These are phyloP conservation scores for Coecobrya sp. DNA, from an alignment of 2,888 invertebrate species.

Conservation along the genomic window DNA sequence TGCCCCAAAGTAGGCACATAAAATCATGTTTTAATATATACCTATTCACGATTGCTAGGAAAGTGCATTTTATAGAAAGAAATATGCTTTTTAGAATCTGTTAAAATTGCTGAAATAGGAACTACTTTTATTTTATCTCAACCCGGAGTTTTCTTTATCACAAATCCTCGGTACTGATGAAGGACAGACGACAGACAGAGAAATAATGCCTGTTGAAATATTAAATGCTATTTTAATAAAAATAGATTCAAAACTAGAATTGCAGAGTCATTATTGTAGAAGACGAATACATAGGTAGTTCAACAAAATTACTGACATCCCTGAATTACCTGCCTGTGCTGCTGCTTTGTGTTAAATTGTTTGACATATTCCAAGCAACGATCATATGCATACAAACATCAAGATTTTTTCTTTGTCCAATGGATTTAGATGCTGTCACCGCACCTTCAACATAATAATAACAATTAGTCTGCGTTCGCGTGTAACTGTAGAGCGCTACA, in stretches of 20 bases:
- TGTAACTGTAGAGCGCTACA: background rate
- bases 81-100: no score
- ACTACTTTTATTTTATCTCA: no score
- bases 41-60: no score
- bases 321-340: background rate
- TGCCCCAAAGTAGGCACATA: no score
- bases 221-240: background rate
- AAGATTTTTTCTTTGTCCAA: background rate
- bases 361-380: background rate
- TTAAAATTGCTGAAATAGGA: no score
- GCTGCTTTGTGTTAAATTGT: background rate
- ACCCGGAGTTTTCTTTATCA: no score
- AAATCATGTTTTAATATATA: no score
- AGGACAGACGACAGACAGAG: no score
- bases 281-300: background rate
- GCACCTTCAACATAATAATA: background rate
- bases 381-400: background rate
- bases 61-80: no score
- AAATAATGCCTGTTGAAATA: background rate
- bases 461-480: conserved; percentile 22
- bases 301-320: conserved; percentile 14
- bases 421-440: background rate
- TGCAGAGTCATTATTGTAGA: background rate
- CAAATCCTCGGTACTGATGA: no score
- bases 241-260: background rate